Conservation (phyloP, 2,797 vertebrate species). For the Sylvilagus floridanus region DNA sequence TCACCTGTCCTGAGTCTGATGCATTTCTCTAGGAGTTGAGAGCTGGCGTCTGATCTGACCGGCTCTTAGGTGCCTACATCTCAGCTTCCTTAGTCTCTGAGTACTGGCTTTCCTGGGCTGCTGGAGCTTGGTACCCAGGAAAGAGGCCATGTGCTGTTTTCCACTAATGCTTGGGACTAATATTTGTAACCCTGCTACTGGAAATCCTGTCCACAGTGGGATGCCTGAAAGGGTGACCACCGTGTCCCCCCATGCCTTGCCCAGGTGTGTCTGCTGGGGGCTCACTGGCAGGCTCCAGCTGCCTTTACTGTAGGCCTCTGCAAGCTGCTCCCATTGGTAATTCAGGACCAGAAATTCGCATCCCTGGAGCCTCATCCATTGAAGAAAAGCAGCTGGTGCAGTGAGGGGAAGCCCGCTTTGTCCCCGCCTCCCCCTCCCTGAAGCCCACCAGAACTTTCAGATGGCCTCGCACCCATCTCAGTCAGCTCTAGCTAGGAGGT, state of each 20-base stretch:
- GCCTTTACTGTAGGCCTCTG: background rate
- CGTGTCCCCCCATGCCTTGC: background rate
- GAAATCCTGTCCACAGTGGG: constrained; percentile 30
- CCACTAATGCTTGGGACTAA: background rate
- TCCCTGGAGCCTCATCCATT: constrained; percentile 34
- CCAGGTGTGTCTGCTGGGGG: constrained; percentile 10
- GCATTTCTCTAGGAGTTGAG: background rate
- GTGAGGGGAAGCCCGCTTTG: background rate
- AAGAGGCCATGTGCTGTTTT: constrained; percentile 25
- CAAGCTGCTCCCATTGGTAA: constrained; percentile 49
- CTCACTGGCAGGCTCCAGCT: background rate
- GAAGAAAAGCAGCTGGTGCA: constrained; percentile 13
- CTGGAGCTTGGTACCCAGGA: background rate
- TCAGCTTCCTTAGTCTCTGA: background rate
- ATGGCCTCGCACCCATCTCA: background rate
- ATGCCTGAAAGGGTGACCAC: constrained; percentile 10
- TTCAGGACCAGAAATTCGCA: constrained; percentile 44
- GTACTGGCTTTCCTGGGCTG: background rate
- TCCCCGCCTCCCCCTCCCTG: accelerated
- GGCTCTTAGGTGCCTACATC: background rate
- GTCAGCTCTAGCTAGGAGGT: background rate
- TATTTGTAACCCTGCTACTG: constrained; percentile 8
- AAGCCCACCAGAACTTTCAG: background rate
- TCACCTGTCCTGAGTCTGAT: background rate
- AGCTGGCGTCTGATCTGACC: background rate